Evolutionary conservation across 2,797 vertebrate genomes (phyloP).

Genomic region (Pseudochirops corinnae): DNA sequence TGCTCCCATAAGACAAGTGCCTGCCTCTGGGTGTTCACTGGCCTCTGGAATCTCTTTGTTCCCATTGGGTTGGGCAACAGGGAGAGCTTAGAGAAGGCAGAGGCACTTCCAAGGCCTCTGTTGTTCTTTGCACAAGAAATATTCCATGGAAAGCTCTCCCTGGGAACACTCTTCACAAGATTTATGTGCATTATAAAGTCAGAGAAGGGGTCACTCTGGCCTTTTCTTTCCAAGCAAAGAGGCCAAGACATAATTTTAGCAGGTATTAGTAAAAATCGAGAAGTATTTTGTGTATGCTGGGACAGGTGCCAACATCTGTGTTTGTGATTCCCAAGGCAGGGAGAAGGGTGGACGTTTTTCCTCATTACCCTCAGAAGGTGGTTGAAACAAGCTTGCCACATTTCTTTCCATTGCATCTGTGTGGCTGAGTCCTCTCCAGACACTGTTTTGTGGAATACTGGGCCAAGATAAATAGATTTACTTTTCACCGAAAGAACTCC

Average conservation of each 20-base stretch:
- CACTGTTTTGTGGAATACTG: slow-evolving; percentile 27
- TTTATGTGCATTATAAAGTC: slow-evolving; percentile 78
- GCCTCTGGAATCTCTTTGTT: slow-evolving; percentile 16
- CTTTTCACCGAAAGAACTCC: slow-evolving; percentile 7
- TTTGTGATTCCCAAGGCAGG: slow-evolving; percentile 66
- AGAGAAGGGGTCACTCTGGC: slow-evolving; percentile 69
- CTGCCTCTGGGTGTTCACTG: background rate
- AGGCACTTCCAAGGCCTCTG: background rate
- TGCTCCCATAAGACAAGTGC: background rate
- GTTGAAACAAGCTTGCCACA: slow-evolving; percentile 42
- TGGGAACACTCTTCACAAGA: slow-evolving; percentile 66
- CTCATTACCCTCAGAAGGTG: slow-evolving; percentile 27
- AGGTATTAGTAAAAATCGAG: slow-evolving; percentile 80
- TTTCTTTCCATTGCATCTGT: slow-evolving; percentile 57
- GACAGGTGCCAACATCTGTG: slow-evolving; percentile 73
- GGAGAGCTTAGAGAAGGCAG: slow-evolving; percentile 6
- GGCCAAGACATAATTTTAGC: slow-evolving; percentile 75
- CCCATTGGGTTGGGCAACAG: slow-evolving; percentile 1
- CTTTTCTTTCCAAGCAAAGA: slow-evolving; percentile 77
- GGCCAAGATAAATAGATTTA: slow-evolving; percentile 45
- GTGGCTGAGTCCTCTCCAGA: slow-evolving; percentile 25
- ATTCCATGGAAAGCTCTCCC: slow-evolving; percentile 59
- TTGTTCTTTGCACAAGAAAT: background rate
- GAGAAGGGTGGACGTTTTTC: slow-evolving; percentile 67
- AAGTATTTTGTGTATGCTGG: slow-evolving; percentile 69